Base-by-base conservation (phyloP, 2,888 invertebrate genomes). In the Xestia c-nigrum region DNA sequence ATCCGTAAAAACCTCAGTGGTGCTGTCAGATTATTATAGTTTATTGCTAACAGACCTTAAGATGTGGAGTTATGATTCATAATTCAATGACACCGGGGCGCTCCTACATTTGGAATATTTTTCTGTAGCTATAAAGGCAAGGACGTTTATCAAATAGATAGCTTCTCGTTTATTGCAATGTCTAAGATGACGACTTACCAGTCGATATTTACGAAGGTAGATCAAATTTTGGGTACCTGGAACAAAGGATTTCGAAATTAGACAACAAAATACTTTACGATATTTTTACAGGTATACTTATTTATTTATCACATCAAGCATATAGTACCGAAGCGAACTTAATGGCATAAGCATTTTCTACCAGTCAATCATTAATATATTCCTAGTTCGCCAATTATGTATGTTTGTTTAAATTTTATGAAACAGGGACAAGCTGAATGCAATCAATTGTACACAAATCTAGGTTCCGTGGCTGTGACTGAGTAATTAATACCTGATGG, bases 101-200 rank as follows among this genome's bases (percentile, higher is more conserved):
- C 21, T n/a, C 5, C 5, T 5, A 31, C 1, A 81, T 74, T 81
- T 3, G 2, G 12, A 74, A 81, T 63, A 63, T 74, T 47, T 47
- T 73, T n/a, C 16, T 74, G 21, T 14, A 31, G 10, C 24, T 24
- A 61, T 38, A 43, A 59, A 7, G 0, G 14, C 47, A 19, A 80
- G 81, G 12, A 24, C 12, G n/a, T 7, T 78, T 5, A 72, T 57
- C n/a, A 80, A 50, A 80, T 50, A 71, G 14, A 59, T 72, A 21
- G 38, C 7, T 38, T 24, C 12, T 7, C 5, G 38, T 14, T 3
- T 73, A 24, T 52, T 52, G 19, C 3, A 40, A 19, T 21, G 16
- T 59, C 31, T 61, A 19, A 7, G 50, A 31, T 80, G 10, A 24
- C 50, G 50, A 52, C 38, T 52, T 38, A 76, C 80, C 43, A 38